Percentiles rank a stretch among this genome's conserved stretches.
phyloP scores from a whole-genome alignment of 2,888 invertebrate genomes.

The Protodeltote pygarga region DNA sequence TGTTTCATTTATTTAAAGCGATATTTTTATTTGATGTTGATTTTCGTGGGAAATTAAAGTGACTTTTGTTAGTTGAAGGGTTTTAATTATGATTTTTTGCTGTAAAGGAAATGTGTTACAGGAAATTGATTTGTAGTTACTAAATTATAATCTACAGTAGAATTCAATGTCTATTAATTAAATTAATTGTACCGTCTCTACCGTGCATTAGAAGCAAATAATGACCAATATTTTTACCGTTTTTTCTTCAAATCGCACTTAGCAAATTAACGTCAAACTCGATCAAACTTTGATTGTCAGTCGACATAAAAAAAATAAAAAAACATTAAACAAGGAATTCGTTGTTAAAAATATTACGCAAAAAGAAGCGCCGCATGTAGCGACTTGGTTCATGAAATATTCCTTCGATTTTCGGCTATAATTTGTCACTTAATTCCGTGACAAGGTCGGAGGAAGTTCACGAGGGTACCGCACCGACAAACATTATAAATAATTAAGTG shows the following conservation, averaged over 20 bases:
- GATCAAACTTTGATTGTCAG: neutral
- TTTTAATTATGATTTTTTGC: neutral
- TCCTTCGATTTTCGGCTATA: constrained; percentile 57
- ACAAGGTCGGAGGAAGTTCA: constrained; percentile 71
- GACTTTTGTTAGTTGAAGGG: constrained; percentile 1
- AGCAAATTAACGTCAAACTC: too few relatives aligned
- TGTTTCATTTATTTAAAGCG: constrained; percentile 22
- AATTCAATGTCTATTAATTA: neutral
- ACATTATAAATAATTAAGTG: constrained; percentile 85
- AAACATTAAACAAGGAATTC: neutral
- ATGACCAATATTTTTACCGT: too few relatives aligned
- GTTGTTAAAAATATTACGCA: constrained; percentile 8
- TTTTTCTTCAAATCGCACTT: too few relatives aligned
- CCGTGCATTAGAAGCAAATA: too few relatives aligned
- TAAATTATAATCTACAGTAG: too few relatives aligned
- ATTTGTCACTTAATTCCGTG: constrained; percentile 81
- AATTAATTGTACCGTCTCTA: neutral
- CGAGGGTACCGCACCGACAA: constrained; percentile 72
- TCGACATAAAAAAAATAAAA: neutral
- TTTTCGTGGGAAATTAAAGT: constrained; percentile 20
- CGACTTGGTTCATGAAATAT: constrained; percentile 34
- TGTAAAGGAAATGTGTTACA: too few relatives aligned
- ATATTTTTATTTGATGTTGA: constrained; percentile 10
- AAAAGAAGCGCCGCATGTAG: constrained; percentile 12
- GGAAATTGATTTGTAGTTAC: too few relatives aligned